Conservation (phyloP, 1,140 invertebrate genomes). For the Neodiprion pinetum region DNA sequence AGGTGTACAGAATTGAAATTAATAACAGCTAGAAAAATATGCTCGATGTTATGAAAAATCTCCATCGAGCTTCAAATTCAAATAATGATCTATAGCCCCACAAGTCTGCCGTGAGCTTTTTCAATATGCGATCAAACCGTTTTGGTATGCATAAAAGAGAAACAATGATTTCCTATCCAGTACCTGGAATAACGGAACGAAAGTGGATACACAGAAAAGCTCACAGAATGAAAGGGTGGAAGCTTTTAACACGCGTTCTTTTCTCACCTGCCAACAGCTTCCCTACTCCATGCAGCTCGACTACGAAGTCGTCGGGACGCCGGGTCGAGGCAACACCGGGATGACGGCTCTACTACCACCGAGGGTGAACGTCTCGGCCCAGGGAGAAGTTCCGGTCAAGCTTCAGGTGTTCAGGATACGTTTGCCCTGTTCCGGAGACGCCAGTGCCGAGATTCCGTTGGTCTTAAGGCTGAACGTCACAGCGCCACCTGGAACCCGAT, state of each 20-base stretch:
- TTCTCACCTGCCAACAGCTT: constrained; percentile 65
- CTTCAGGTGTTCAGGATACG: constrained; percentile 80
- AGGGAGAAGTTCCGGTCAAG: constrained; percentile 76
- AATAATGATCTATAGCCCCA: too few relatives aligned
- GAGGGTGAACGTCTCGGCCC: constrained; percentile 80
- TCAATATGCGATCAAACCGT: too few relatives aligned
- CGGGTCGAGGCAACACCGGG: constrained; percentile 46
- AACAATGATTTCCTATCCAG: too few relatives aligned
- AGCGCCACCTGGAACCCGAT: constrained; percentile 63
- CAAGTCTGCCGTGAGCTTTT: too few relatives aligned
- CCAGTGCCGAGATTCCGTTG: constrained; percentile 78
- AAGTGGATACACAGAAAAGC: neutral
- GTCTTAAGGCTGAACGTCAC: constrained; percentile 80
- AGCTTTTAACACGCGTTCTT: constrained; percentile 5
- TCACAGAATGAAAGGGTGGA: neutral
- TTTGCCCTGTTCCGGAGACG: constrained; percentile 78
- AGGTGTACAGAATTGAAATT: too few relatives aligned
- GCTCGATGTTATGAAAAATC: too few relatives aligned
- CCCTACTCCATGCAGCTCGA: constrained; percentile 80
- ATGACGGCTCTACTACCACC: constrained; percentile 73
- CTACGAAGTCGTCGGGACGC: constrained; percentile 71
- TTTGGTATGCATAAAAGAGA: too few relatives aligned
- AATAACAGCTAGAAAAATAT: too few relatives aligned
- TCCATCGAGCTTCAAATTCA: too few relatives aligned
- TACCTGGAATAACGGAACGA: neutral